Evolutionary conservation across 1,140 invertebrate genomes (phyloP), one percentile per base, ranked within the genome.

Genomic region (Helicoverpa zea): DNA sequence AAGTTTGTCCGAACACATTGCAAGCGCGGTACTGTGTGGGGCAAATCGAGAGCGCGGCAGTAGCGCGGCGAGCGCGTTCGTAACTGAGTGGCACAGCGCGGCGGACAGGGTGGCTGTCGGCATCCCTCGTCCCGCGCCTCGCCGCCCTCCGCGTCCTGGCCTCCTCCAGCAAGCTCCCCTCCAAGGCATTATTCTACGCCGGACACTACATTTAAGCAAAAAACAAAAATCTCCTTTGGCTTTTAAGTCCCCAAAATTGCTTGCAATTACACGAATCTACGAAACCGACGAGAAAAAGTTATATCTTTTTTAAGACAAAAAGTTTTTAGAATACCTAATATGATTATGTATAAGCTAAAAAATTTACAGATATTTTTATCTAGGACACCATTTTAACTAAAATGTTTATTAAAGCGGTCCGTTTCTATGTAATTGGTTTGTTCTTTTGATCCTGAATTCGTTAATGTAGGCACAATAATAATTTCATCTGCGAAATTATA

Each of bases 1-100:
- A 91, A 91, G 83, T 91, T 91, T 87, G 80, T 79, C 74, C 86
- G 89, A 84, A 81, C 79, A 86, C 89, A 90, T 90, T 76, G 87
- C 87, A 84, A 78, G 72, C 73, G 68, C 75, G 59, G 79, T 70
- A 23, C 61, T 73, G 18, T 59, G 77, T 7, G 35, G 52, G 30
- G 30, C 12, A 3, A 23, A 58, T n/a, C 13, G 14, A 54, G n/a
- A 54, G 61, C 77, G 79, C 51, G 30, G 35, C 80, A 23, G 61
- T 18, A 11, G 18, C 72, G 80, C 73, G 56, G 56, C 79, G 63
- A 49, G 64, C 75, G 81, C 83, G 83, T 43, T 78, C 82, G 82
- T 78, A 51, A 75, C 80, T 81, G 80, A 84, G 43, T 56, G 58
- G 49, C 54, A 66, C 29, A 23, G 51, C 23, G 29, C 72, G 51